Evolutionary conservation across 2,888 invertebrate species (phyloP), one percentile per base, ranked within the genome.

Genomic region (Cyclophora albipunctata): DNA sequence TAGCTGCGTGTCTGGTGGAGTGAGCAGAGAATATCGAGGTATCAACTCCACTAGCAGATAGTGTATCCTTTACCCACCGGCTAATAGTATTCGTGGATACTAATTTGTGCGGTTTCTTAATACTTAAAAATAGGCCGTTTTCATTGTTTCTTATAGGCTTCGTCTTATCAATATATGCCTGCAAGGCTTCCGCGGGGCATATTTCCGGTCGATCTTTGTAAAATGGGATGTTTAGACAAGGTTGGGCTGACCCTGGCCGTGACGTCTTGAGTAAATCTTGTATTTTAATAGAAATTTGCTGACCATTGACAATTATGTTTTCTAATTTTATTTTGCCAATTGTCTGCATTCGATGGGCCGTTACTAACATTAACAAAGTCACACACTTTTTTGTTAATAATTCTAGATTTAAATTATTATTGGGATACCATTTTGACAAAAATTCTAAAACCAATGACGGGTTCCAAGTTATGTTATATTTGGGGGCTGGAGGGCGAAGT

Each of bases 391-490:
- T 42, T 3, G 42, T 20, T 42, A 42, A 20, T 5, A 3, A 20
- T 20, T 42, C 7, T 42, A 42, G 20, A 42, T n/a, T 3, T 20
- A 42, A 5, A 3, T 5, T 3, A 20, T 20, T 5, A 42, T 42
- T 42, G 5, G 43, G 47, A 6, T 20, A 47, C 7, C 3, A 2
- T 5, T 34, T 34, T 1, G 42, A 2, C 5, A 53, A 41, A 4
- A 5, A 33, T 5, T 54, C 40, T 42, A 57, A 33, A 2, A 57
- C 54, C 3, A 50, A 3, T 2, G 46, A 33, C 0, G 54, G 41
- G 20, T 54, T 51, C 54, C 57, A 57, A 0, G 54, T 52, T 0
- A 7, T 5, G 34, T 52, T 45, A n/a, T 57, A 54, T 45, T 51
- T 54, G 4, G 57, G 57, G 35, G 47, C 34, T 0, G 48, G 46